Base-by-base conservation (phyloP, 2,888 invertebrate species). In the Epiblema foenella region DNA sequence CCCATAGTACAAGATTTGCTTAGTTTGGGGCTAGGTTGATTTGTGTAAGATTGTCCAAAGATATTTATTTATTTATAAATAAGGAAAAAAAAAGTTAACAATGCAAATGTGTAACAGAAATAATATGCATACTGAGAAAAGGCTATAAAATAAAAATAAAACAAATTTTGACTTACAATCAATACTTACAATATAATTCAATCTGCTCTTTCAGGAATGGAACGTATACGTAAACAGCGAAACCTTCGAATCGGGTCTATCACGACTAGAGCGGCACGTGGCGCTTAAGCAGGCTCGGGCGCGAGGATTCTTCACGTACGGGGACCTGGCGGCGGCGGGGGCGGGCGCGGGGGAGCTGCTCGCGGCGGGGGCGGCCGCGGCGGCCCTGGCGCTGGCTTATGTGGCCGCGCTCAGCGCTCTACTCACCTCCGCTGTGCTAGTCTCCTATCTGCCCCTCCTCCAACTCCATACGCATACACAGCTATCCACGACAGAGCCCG, bases 291-390 rank as follows among this genome's bases (percentile, higher is more conserved):
- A 98, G 90, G 97, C 96, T 15, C 87, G 87, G 42, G 90, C 94
- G 75, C 94, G 97, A 29, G 98, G 97, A 0, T 97, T 96, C 96
- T 96, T 96, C 82, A 97, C 98, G 0, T 98, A 98, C 83, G 94
- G 96, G 0, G 98, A 98, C 91, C 89, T 98, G 67, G 89, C 94
- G 76, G 95, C 94, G 73, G 81, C 96, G 29, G 83, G 94, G 63
- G 87, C 90, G 69, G 86, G 87, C 37, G 81, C 93, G 68, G 94
- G 94, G 72, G 89, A 51, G 15, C 60, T 77, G 29, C 71, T 76
- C 39, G 66, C 74, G 39, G 76, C 77, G 17, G 68, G 74, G 12
- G 73, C 73, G 4, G 74, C 74, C 24, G 77, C 77, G 52, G 75
- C 75, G 70, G 72, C 80, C 69, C 73, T 77, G 75, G 76, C 75